Evolutionary conservation across 1,140 invertebrate genomes (phyloP).

Genomic region (Plutomurus gul): DNA sequence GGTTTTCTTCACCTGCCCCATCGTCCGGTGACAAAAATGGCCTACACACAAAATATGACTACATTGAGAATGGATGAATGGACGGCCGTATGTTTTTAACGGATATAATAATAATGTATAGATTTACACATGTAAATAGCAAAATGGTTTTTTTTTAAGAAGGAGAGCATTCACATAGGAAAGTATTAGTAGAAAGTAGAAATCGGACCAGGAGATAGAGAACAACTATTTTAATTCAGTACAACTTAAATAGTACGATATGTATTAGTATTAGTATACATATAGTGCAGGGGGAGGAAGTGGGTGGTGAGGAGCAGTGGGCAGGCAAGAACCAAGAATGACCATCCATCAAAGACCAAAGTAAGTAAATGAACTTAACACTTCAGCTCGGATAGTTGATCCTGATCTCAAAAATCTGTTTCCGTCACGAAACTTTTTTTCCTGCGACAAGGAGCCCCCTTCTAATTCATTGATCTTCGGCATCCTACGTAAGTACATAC

Average conservation of each 20-base stretch:
- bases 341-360: conserved; percentile 26
- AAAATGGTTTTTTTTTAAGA: no score
- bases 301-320: neutral
- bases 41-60: conserved; percentile 33
- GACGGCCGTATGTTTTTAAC: neutral
- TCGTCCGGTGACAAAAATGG: conserved; percentile 73
- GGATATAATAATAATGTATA: neutral
- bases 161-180: no score
- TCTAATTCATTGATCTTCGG: conserved; percentile 52
- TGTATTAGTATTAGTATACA: no score
- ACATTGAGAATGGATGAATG: neutral
- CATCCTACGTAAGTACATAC: conserved; percentile 48
- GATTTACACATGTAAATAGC: no score
- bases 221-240: no score
- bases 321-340: neutral
- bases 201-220: no score
- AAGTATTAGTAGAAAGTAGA: no score
- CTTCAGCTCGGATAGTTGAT: conserved; percentile 50
- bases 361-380: conserved; percentile 50
- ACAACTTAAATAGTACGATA: no score
- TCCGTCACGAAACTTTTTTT: conserved; percentile 51
- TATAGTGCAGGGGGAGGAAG: neutral
- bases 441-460: conserved; percentile 36
- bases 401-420: conserved; percentile 47
- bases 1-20: conserved; percentile 53